Percentiles rank a stretch among this genome's conserved stretches.
phyloP scores from a whole-genome alignment of 2,797 vertebrate genomes.

The Lycodopsis pacificus region DNA sequence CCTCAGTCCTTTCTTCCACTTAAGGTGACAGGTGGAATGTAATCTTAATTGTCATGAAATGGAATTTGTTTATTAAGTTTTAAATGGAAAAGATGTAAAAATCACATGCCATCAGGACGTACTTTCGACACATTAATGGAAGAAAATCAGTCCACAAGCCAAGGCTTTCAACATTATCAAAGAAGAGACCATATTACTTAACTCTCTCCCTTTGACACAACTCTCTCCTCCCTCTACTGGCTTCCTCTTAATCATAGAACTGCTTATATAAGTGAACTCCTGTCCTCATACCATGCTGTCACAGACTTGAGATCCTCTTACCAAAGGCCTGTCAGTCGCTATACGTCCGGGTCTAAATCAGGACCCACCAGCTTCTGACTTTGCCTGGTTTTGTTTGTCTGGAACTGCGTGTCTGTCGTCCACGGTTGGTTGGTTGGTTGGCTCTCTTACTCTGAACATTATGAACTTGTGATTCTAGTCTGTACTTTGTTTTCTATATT shows the following conservation, averaged over 20 bases:
- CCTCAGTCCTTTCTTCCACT: too few relatives aligned
- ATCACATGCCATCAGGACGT: too few relatives aligned
- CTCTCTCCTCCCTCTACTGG: background rate
- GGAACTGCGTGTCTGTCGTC: too few relatives aligned
- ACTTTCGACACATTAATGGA: too few relatives aligned
- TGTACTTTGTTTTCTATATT: background rate
- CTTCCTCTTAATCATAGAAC: constrained; percentile 10
- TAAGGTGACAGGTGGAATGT: too few relatives aligned
- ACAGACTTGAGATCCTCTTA: constrained; percentile 5
- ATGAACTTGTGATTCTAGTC: background rate
- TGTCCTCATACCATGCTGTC: background rate
- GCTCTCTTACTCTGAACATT: too few relatives aligned
- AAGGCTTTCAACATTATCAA: constrained; percentile 31
- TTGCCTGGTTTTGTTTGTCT: background rate
- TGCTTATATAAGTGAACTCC: constrained; percentile 12
- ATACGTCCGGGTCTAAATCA: background rate
- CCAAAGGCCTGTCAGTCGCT: constrained; percentile 2
- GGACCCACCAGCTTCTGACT: background rate
- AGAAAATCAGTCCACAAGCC: background rate
- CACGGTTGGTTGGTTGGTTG: background rate
- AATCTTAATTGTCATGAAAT: too few relatives aligned
- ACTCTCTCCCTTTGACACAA: background rate
- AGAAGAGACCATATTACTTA: constrained; percentile 14
- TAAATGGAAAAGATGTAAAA: too few relatives aligned
- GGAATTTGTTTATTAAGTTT: too few relatives aligned